phyloP scores from a whole-genome alignment of 2,797 vertebrate genomes.

The Falco columbarius region DNA sequence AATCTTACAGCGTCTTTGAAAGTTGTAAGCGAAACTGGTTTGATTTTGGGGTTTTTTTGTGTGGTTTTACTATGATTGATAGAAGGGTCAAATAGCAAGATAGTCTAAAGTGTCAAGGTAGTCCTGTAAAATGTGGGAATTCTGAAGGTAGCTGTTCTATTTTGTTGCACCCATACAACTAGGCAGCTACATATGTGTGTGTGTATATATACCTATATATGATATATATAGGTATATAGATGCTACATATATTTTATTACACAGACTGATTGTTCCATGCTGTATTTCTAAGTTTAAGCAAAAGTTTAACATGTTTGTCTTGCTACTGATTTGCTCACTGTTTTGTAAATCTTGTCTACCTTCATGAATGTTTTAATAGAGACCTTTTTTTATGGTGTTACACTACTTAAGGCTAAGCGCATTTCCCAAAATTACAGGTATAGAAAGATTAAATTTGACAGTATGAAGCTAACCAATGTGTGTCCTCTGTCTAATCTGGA shows the following conservation, averaged over 20 bases:
- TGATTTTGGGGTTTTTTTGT: not conserved
- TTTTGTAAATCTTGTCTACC: not conserved
- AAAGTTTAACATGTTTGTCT: not conserved
- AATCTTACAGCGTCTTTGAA: not conserved
- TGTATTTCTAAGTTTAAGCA: not conserved
- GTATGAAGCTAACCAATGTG: not conserved
- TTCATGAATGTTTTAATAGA: not conserved
- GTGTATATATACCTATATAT: not conserved
- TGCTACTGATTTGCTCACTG: not conserved
- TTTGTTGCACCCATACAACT: not conserved
- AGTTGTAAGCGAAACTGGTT: not conserved
- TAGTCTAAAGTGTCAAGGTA: not conserved
- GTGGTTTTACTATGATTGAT: not conserved
- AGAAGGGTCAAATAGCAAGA: not conserved
- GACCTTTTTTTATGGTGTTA: not conserved
- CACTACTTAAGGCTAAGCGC: not conserved
- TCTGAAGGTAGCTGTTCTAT: not conserved
- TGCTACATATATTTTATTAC: not conserved
- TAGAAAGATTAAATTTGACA: not conserved
- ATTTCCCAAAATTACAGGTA: not conserved
- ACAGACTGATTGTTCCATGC: not conserved
- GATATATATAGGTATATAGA: too few relatives aligned
- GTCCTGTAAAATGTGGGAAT: not conserved
- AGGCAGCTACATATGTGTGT: not conserved
- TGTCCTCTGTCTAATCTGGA: not conserved